Evolutionary conservation across 2,888 invertebrate genomes (phyloP).

Genomic region (Pachymerium ferrugineum): DNA sequence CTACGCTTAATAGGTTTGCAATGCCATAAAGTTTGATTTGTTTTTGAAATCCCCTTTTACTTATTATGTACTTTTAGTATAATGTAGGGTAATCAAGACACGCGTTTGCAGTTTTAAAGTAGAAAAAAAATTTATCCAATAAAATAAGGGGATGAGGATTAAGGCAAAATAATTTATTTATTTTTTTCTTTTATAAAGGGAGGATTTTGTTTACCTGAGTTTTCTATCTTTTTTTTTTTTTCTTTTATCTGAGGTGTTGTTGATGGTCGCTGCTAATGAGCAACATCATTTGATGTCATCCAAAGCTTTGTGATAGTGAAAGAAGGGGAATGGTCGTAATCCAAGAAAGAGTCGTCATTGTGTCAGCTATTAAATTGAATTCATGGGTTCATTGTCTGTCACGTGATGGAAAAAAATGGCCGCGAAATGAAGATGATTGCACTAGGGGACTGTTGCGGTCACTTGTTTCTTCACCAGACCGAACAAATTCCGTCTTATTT

Average conservation of each 20-base stretch:
- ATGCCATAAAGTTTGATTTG: slow-evolving; percentile 15
- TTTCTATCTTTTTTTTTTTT: neutral
- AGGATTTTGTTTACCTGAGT: no score
- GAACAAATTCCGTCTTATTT: neutral
- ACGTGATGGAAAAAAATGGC: neutral
- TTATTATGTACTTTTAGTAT: neutral
- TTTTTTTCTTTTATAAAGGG: no score
- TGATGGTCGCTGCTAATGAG: no score
- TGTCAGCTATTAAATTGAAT: neutral
- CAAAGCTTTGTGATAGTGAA: no score
- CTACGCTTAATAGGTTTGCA: neutral
- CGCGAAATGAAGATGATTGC: neutral
- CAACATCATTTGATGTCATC: neutral
- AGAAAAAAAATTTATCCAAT: neutral
- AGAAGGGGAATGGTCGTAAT: neutral
- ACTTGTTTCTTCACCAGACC: neutral
- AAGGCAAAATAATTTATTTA: neutral
- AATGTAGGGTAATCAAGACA: neutral
- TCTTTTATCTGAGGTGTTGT: neutral
- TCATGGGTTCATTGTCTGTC: neutral
- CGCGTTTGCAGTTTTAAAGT: no score
- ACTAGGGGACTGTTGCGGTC: neutral
- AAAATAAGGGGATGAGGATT: neutral
- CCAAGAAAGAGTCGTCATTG: neutral
- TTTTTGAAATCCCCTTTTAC: neutral